Percentiles rank a stretch among this genome's conserved stretches.
These are phyloP conservation scores for Hoplodrina blanda DNA, from an alignment of 2,888 invertebrate genomes.

Conservation along the genomic window DNA sequence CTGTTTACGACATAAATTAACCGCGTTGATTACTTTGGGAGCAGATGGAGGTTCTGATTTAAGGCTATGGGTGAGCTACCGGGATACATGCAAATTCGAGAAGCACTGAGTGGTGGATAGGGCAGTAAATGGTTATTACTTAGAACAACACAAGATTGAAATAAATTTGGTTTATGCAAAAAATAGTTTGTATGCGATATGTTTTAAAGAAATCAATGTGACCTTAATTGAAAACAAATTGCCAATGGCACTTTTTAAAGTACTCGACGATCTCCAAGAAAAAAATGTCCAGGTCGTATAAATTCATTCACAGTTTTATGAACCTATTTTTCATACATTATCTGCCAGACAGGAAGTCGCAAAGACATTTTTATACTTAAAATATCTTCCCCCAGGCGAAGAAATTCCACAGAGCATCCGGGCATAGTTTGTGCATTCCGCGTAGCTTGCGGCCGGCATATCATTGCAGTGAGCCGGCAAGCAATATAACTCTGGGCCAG, in stretches of 20 bases:
- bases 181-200: not conserved
- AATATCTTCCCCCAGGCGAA: constrained; percentile 73
- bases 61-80: constrained; percentile 51
- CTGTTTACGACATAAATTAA: constrained; percentile 74
- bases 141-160: not conserved
- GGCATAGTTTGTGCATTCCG: constrained; percentile 78
- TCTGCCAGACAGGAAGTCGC: constrained; percentile 55
- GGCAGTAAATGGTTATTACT: not conserved
- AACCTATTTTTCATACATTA: constrained; percentile 58
- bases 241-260: constrained; percentile 14
- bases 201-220: not conserved
- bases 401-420: constrained; percentile 73
- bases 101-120: constrained; percentile 1
- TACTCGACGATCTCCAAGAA: constrained; percentile 4
- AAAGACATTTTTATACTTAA: constrained; percentile 75
- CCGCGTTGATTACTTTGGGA: constrained; percentile 69
- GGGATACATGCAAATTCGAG: not conserved
- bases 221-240: constrained; percentile 24
- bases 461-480: constrained; percentile 65
- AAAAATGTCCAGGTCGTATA: constrained; percentile 41
- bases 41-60: constrained; percentile 62
- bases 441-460: constrained; percentile 73
- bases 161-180: not conserved
- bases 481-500: constrained; percentile 59
- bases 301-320: constrained; percentile 38